Evolutionary conservation across 2,113 vertebrate species (phyloP), one percentile per base, ranked within the genome.

Genomic region (Clinocottus analis): DNA sequence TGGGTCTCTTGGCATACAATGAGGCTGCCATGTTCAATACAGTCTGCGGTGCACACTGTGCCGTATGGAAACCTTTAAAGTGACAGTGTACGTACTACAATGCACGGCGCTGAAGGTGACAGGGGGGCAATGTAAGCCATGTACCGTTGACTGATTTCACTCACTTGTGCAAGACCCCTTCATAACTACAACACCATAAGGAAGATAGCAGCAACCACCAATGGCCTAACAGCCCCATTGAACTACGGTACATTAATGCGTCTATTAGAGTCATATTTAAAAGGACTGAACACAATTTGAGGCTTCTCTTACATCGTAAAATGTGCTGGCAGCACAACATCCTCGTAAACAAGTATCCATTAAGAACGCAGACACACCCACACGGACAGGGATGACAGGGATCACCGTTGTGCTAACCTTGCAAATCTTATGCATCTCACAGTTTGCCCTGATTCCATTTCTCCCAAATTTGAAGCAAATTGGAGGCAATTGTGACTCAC

Each of bases 401-500:
- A 58, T 49, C 51, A 66, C 69, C 77, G 65, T 35, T 84, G 83
- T 79, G 29, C 81, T 72, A 9, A 45, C 47, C 64, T 41, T 62
- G 13, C 63, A 69, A 61, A 69, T 69, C 39, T n/a, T 39, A 3
- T 59, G 43, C 72, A 8, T 77, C 78, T 83, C 45, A 59, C 55
- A 64, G 69, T 58, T 3, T 61, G 59, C 27, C 29, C 74, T 73
- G 25, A 56, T 75, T 72, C 56, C 59, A 11, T 65, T 49, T 67
- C 71, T 56, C 39, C 72, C 14, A 31, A 68, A 70, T 75, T 60
- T 55, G 45, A 75, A 60, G 84, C 68, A 77, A 87, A 87, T 60
- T 80, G 61, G 58, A 77, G 39, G 72, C 55, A 85, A 76, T 78
- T 72, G 45, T 29, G 64, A 49, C 64, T 63, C 69, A 39, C 8